A percentile compares a stretch with the other conserved stretches of the same genome.
These are phyloP conservation scores for Crocuta crocuta DNA, from an alignment of 2,113 vertebrate species.

Conservation along the genomic window DNA sequence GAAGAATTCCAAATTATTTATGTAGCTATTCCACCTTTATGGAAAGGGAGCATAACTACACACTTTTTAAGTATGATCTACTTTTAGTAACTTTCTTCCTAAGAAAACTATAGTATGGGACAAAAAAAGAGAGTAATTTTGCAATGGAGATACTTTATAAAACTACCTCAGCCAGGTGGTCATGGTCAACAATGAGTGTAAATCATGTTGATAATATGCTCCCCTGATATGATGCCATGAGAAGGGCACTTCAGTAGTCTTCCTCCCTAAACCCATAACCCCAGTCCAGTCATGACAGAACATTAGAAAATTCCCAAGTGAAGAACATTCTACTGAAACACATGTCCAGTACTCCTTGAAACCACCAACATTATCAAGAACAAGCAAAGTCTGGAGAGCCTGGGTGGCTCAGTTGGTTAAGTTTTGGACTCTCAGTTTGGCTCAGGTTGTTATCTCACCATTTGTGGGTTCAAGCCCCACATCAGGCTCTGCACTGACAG, in stretches of 20 bases:
- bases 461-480: too few relatives aligned
- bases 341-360: not conserved
- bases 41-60: not conserved
- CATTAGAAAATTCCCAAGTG: not conserved
- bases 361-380: not conserved
- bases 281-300: not conserved
- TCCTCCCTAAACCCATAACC: not conserved
- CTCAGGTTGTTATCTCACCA: too few relatives aligned
- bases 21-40: not conserved
- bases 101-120: not conserved
- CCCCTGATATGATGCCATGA: not conserved
- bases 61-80: not conserved
- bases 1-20: not conserved
- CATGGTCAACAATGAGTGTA: not conserved
- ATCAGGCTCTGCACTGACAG: too few relatives aligned
- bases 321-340: not conserved
- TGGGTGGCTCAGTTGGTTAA: too few relatives aligned
- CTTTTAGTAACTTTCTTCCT: not conserved
- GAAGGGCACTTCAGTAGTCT: not conserved
- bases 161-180: not conserved
- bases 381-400: not conserved
- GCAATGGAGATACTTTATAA: not conserved
- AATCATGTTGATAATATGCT: not conserved
- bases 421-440: too few relatives aligned
- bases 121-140: not conserved